These are phyloP conservation scores for Heteromurus nitidus DNA, from an alignment of 2,888 invertebrate species.

Conservation along the genomic window DNA sequence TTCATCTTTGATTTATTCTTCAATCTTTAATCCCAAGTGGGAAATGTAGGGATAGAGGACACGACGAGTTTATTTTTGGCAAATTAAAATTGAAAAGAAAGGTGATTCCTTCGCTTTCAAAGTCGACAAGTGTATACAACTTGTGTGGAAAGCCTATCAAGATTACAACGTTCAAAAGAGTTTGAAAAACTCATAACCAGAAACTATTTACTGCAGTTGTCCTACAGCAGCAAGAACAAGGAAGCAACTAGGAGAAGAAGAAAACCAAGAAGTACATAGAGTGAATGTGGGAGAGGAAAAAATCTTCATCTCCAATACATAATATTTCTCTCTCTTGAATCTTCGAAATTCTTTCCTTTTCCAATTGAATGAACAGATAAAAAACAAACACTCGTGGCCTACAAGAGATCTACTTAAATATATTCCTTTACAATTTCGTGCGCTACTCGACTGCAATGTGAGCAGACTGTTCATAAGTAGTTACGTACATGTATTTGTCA, in stretches of 20 bases:
- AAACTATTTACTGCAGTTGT: conserved; percentile 7
- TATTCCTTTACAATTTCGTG: neutral
- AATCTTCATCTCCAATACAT: neutral
- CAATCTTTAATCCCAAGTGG: neutral
- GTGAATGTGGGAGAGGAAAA: no score
- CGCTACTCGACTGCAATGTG: no score
- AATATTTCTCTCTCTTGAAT: neutral
- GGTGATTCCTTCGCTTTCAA: neutral
- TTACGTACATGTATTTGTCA: no score
- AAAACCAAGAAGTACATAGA: no score
- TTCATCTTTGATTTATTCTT: conserved; percentile 5
- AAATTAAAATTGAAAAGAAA: neutral
- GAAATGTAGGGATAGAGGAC: neutral
- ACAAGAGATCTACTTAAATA: neutral
- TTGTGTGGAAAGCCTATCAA: neutral
- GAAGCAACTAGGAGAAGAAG: no score
- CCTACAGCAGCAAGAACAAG: no score
- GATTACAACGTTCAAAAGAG: neutral
- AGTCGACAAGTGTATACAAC: neutral
- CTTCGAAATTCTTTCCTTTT: neutral
- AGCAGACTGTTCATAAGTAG: no score
- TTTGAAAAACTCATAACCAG: neutral
- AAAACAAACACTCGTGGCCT: conserved; percentile 1
- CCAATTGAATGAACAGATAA: conserved; percentile 15
- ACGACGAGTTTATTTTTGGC: neutral